phyloP scores from a whole-genome alignment of 1,140 invertebrate genomes.

The Vollenhovia emeryi region DNA sequence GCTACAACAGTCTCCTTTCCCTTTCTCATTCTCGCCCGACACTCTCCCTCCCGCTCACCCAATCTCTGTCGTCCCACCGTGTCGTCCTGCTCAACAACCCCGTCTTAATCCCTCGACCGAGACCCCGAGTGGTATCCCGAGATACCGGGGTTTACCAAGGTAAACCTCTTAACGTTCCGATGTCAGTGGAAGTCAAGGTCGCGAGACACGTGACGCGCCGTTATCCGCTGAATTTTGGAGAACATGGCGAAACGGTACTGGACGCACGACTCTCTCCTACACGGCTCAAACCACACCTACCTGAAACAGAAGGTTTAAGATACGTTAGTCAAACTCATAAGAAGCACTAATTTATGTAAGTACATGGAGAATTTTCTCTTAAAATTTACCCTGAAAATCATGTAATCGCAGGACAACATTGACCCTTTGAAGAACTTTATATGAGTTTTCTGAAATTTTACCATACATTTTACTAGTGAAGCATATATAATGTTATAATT shows the following conservation, averaged over 20 bases:
- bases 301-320: constrained; percentile 65
- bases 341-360: background rate
- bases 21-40: constrained; percentile 59
- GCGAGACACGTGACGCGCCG: constrained; percentile 18
- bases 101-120: constrained; percentile 68
- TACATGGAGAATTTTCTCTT: too few species aligned
- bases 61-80: constrained; percentile 51
- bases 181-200: constrained; percentile 65
- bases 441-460: too few species aligned
- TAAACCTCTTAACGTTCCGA: constrained; percentile 70
- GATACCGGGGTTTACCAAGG: constrained; percentile 68
- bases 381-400: too few species aligned
- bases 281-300: constrained; percentile 53
- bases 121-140: constrained; percentile 69
- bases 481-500: background rate
- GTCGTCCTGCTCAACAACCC: constrained; percentile 63
- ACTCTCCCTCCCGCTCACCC: constrained; percentile 4
- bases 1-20: constrained; percentile 67
- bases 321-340: background rate
- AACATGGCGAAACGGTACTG: constrained; percentile 15
- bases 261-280: background rate
- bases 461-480: too few species aligned
- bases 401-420: too few species aligned
- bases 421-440: too few species aligned
- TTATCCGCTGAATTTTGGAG: background rate